Evolutionary conservation across 1,140 invertebrate species (phyloP), one percentile per base, ranked within the genome.

Genomic region (Centruroides sculpturatus): DNA sequence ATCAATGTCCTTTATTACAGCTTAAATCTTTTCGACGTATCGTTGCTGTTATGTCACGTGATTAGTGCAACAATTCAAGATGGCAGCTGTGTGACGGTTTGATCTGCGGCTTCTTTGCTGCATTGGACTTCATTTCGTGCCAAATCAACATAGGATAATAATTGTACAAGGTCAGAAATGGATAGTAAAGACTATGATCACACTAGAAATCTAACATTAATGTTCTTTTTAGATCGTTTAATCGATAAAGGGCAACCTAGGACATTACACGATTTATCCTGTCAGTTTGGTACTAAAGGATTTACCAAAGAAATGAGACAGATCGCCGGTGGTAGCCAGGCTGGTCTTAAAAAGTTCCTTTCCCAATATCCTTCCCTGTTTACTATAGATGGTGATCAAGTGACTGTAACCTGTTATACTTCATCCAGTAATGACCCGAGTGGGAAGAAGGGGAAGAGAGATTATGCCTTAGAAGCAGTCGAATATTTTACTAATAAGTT

Each of bases 201-300:
- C 74, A 86, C 89, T 65, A 80, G 89, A 71, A 95, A 97, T 73
- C 85, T 92, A 81, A 96, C 93, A 60, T 78, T 97, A 62, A 80
- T 97, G 67, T 97, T 97, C 76, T 96, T 96, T 76, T 85, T 96
- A 69, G 93, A 97, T 76, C 84, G 90, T 71, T 78, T 97, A 59
- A 81, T 96, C 79, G 91, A 95, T 73, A 94, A 93, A 77, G 89
- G 90, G 73, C 89, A 78, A 56, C 72, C 89, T 60, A 82, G 93
- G 71, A 94, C 92, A 53, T 78, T 97, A 65, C 93, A 97, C 75
- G 93, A 97, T 78, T 80, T 97, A 60, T 92, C 89, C 71, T 97
- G 93, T 77, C 91, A 95, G 75, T 95, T 95, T 76, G 91, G 92
- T 69, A 90, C 90, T 61, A 93, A 92, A 76, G 90, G 90, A 57